A percentile compares a stretch with the other conserved stretches of the same genome.
phyloP scores from a whole-genome alignment of 2,113 vertebrate genomes.

The Pavo muticus region DNA sequence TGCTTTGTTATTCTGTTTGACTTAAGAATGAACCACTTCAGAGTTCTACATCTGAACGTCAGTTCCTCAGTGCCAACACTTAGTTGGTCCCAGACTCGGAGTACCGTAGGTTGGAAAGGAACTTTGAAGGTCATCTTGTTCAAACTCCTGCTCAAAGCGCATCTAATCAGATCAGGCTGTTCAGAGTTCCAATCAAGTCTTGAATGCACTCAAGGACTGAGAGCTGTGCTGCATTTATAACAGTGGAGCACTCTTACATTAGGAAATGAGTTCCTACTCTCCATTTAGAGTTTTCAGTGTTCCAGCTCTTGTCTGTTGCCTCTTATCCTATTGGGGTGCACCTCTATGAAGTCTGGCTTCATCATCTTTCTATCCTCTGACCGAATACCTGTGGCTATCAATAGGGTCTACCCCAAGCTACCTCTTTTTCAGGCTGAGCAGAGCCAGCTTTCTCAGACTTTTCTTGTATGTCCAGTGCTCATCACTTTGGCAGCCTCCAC shows the following conservation, averaged over 20 bases:
- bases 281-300: not conserved
- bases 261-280: not conserved
- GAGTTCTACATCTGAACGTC: not conserved
- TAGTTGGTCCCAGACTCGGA: not conserved
- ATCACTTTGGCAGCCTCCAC: not conserved
- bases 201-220: not conserved
- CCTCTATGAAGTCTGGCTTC: not conserved
- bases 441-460: not conserved
- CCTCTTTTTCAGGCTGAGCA: not conserved
- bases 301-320: not conserved
- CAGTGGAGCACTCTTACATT: not conserved
- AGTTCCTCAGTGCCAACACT: not conserved
- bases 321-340: not conserved
- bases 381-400: rapidly evolving
- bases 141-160: not conserved
- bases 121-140: not conserved
- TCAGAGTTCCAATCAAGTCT: not conserved
- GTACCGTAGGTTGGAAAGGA: not conserved
- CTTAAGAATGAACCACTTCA: not conserved
- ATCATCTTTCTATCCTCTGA: not conserved
- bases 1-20: not conserved
- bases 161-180: not conserved
- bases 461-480: not conserved
- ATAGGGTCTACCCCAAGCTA: not conserved
- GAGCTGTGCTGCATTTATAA: not conserved